Evolutionary conservation across 2,113 vertebrate species (phyloP).

Genomic region (Nothoprocta pentlandii): DNA sequence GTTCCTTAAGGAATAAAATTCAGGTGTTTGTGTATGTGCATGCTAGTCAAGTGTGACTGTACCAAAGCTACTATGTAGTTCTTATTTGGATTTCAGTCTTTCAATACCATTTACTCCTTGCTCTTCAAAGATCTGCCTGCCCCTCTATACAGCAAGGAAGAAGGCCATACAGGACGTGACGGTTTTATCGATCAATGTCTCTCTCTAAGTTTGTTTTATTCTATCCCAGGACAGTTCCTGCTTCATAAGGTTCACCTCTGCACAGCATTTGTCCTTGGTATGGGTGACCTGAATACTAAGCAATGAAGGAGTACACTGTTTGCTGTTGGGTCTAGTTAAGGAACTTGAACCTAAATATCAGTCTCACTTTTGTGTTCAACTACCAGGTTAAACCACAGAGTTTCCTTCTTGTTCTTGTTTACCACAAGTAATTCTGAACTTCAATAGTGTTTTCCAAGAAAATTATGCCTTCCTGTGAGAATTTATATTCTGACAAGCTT

Average conservation of each 20-base stretch:
- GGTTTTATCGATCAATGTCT: neutral
- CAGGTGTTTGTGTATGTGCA: too few relatives aligned
- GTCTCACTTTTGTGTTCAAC: neutral
- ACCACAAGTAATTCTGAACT: neutral
- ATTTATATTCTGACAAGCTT: neutral
- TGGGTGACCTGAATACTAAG: neutral
- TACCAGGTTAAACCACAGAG: neutral
- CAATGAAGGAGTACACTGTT: neutral
- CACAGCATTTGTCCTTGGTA: neutral
- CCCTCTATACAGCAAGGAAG: neutral
- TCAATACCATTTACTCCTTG: neutral
- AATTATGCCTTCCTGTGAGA: neutral
- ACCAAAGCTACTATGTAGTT: neutral
- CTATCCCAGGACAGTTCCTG: neutral
- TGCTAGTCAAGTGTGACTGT: neutral
- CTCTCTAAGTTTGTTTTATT: neutral
- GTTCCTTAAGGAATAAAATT: neutral
- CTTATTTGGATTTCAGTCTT: neutral
- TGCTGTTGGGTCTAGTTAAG: neutral
- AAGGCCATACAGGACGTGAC: neutral
- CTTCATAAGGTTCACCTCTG: neutral
- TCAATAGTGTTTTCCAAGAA: neutral
- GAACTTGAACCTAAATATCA: neutral
- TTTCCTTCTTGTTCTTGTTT: neutral
- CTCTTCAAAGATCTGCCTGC: neutral